These are phyloP conservation scores for Tetrao urogallus DNA, from an alignment of 2,113 vertebrate species.

Conservation along the genomic window DNA sequence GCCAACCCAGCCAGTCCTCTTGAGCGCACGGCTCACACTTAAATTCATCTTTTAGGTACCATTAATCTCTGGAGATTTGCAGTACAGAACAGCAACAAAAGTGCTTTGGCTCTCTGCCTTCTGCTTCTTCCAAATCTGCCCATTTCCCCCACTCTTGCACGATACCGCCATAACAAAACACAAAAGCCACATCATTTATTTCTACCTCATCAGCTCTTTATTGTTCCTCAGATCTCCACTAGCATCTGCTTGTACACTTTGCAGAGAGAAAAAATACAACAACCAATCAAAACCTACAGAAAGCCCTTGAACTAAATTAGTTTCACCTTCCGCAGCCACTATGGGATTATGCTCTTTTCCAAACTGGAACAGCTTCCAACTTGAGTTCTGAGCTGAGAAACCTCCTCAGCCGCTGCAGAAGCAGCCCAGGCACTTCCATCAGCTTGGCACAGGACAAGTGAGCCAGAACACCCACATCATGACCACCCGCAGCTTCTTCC, in stretches of 20 bases:
- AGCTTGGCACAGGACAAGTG: background rate
- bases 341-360: background rate
- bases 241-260: background rate
- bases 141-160: background rate
- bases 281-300: background rate
- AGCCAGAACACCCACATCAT: background rate
- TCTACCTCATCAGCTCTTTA: background rate
- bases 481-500: background rate
- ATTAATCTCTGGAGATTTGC: background rate
- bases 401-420: fast-evolving
- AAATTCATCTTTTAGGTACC: background rate
- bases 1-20: background rate
- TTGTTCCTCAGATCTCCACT: background rate
- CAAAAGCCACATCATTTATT: background rate
- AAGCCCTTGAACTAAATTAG: fast-evolving
- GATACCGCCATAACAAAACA: background rate
- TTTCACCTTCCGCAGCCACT: background rate
- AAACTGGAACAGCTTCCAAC: background rate
- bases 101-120: background rate
- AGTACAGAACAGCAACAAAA: background rate
- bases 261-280: background rate
- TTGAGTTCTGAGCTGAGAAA: background rate
- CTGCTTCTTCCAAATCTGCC: background rate
- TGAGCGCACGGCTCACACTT: background rate
- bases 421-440: background rate